Conservation (phyloP, 1,140 invertebrate genomes). For the Heliconius nattereri region DNA sequence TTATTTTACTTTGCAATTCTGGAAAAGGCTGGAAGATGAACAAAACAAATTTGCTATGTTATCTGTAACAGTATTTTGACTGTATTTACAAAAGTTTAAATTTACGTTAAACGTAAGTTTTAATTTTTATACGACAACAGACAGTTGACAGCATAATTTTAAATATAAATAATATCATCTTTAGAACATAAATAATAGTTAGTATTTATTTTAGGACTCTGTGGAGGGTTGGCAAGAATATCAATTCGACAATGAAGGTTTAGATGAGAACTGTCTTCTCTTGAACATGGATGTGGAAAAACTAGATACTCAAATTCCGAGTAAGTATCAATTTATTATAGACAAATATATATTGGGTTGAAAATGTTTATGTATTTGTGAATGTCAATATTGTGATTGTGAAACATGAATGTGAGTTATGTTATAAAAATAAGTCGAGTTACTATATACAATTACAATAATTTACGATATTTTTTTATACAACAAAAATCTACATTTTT, state of each 20-base stretch:
- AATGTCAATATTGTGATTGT: constrained; percentile 2
- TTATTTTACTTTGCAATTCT: neutral
- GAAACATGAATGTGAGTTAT: neutral
- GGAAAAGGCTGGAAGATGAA: neutral
- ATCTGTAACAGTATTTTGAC: no score
- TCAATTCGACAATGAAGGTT: constrained; percentile 83
- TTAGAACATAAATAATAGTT: no score
- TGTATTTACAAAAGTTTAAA: no score
- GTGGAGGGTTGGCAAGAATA: constrained; percentile 75
- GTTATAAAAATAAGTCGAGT: neutral
- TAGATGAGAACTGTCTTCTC: constrained; percentile 92
- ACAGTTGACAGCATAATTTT: no score
- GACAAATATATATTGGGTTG: neutral
- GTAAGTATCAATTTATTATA: constrained; percentile 50
- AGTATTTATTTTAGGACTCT: constrained; percentile 54
- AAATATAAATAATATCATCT: no score
- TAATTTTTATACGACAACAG: no score
- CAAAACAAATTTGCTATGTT: neutral
- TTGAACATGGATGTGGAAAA: constrained; percentile 83
- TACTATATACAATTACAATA: no score
- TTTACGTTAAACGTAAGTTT: no score
- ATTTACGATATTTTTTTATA: no score
- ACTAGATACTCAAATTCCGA: constrained; percentile 57
- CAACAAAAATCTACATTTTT: no score
- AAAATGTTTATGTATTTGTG: neutral